A percentile compares a stretch with the other conserved stretches of the same genome.
These are phyloP conservation scores for Helicoverpa assulta DNA, from an alignment of 2,888 invertebrate genomes.

Conservation along the genomic window DNA sequence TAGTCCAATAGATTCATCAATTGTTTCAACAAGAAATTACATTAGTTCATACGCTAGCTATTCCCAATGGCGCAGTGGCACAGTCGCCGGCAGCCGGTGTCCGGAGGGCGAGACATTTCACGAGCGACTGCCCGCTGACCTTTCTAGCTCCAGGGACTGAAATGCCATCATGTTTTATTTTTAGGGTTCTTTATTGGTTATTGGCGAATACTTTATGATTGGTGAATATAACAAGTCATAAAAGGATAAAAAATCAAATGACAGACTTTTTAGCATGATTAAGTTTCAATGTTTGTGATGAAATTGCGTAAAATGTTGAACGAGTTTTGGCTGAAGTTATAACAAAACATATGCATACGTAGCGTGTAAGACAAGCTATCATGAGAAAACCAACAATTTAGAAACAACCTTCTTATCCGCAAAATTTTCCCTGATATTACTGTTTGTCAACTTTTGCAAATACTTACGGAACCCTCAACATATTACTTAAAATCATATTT, in stretches of 20 bases:
- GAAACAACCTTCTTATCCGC: too few species aligned
- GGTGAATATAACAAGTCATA: background rate
- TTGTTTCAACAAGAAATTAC: constrained; percentile 1
- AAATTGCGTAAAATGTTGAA: too few species aligned
- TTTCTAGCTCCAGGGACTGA: constrained; percentile 86
- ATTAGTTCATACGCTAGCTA: constrained; percentile 38
- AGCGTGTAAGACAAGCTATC: too few species aligned
- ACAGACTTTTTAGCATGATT: too few species aligned
- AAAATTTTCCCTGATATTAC: background rate
- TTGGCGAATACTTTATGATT: background rate
- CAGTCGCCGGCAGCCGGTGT: constrained; percentile 67
- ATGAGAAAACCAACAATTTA: too few species aligned
- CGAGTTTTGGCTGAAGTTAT: too few species aligned
- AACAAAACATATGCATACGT: too few species aligned
- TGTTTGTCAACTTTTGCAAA: background rate
- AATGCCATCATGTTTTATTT: constrained; percentile 88
- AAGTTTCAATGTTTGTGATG: too few species aligned
- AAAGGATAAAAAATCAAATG: too few species aligned
- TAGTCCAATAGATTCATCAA: background rate
- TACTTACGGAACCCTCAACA: constrained; percentile 40
- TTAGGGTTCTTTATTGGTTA: constrained; percentile 52
- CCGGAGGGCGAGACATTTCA: constrained; percentile 85
- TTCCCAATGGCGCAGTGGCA: constrained; percentile 75
- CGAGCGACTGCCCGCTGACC: constrained; percentile 86
- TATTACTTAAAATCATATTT: constrained; percentile 27